phyloP scores from a whole-genome alignment of 2,797 vertebrate genomes.

The Notolabrus celidotus region DNA sequence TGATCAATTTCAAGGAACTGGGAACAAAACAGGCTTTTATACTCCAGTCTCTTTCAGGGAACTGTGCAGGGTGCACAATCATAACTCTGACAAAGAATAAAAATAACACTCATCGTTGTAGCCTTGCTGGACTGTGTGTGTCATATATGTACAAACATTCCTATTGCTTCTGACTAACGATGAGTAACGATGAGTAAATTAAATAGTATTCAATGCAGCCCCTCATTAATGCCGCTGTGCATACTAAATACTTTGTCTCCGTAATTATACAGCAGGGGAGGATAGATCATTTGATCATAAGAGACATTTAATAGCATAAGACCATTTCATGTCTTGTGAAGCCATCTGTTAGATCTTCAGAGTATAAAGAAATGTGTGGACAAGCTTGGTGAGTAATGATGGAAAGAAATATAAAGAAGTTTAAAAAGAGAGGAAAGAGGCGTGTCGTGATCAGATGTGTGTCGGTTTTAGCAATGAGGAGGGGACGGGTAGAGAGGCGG shows the following conservation, averaged over 20 bases:
- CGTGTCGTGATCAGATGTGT: slow-evolving; percentile 3
- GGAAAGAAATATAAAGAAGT: slow-evolving; percentile 19
- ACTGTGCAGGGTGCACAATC: not conserved
- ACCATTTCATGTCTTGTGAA: slow-evolving; percentile 1
- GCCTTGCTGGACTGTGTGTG: not conserved
- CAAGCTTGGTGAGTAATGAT: not conserved
- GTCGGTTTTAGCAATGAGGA: not conserved
- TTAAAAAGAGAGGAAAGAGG: not conserved
- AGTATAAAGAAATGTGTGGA: not conserved
- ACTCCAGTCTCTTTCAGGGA: not conserved
- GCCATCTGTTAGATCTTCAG: slow-evolving; percentile 33
- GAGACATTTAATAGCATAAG: not conserved
- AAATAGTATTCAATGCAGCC: not conserved
- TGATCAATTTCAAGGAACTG: not conserved
- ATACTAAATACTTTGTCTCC: not conserved
- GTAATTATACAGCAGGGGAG: not conserved
- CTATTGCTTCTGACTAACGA: not conserved
- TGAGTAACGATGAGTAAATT: too few relatives aligned
- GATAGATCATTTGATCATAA: slow-evolving; percentile 17
- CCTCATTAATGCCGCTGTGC: not conserved
- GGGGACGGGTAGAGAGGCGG: not conserved
- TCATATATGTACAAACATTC: not conserved
- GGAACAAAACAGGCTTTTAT: slow-evolving; percentile 2
- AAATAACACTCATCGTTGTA: not conserved
- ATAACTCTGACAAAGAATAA: not conserved